Conservation (phyloP, 2,797 vertebrate species). For the Myiotriccus ornatus region DNA sequence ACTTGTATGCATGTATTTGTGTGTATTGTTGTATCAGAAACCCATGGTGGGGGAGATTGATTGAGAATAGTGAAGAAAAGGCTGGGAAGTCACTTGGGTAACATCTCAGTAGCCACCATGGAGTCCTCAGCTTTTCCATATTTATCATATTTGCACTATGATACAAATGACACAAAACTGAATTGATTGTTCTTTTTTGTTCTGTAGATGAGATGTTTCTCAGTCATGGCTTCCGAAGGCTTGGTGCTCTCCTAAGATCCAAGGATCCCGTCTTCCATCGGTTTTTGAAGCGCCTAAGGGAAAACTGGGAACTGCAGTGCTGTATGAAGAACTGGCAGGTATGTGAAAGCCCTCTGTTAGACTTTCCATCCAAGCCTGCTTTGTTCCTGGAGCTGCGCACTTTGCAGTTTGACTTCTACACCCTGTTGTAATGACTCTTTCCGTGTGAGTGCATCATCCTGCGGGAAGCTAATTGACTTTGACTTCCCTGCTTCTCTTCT, state of each 20-base stretch:
- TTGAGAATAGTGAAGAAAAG: background rate
- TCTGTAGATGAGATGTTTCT: background rate
- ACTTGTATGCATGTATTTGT: accelerated
- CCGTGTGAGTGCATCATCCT: conserved; percentile 13
- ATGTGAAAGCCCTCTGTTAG: background rate
- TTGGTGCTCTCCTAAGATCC: background rate
- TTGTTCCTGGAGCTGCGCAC: background rate
- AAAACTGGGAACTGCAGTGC: background rate
- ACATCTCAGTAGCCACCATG: background rate
- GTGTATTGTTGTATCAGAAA: background rate
- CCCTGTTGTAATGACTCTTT: conserved; percentile 31
- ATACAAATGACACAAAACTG: background rate
- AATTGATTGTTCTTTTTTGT: background rate
- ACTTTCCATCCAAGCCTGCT: background rate
- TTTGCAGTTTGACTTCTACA: background rate
- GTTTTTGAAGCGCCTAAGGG: background rate
- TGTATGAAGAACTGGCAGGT: background rate
- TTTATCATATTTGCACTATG: background rate
- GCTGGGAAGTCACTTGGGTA: background rate
- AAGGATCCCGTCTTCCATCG: background rate
- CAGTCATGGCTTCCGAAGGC: background rate
- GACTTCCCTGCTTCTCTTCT: conserved; percentile 49
- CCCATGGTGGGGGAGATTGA: background rate
- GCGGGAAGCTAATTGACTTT: conserved; percentile 67
- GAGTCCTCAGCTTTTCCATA: background rate